Conservation (phyloP, 2,888 invertebrate genomes). For the Trichogramma dendrolimi region DNA sequence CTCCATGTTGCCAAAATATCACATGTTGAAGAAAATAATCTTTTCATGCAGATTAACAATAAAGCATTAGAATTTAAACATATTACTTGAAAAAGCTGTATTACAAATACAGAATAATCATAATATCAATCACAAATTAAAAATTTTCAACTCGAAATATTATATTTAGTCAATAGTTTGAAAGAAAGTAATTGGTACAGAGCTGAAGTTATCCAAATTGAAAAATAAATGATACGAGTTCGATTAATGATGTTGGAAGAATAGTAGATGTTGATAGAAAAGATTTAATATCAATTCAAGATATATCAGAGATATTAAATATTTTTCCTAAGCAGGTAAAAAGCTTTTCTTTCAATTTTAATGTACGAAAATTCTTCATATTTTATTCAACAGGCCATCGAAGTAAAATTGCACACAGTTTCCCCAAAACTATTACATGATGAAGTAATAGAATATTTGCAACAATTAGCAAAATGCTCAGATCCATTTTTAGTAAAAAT, state of each 20-base stretch:
- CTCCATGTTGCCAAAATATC: background rate
- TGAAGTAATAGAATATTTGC: conserved; percentile 24
- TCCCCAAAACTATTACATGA: conserved; percentile 53
- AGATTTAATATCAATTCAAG: conserved; percentile 52
- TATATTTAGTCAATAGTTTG: conserved; percentile 9
- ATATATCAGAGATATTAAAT: conserved; percentile 44
- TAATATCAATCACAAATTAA: background rate
- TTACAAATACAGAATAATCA: conserved; percentile 1
- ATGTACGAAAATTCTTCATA: background rate
- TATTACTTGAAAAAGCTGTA: background rate
- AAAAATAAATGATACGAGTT: background rate
- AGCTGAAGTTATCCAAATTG: conserved; percentile 9
- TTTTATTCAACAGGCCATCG: conserved; percentile 53
- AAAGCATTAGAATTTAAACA: conserved; percentile 8
- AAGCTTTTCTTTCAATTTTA: conserved; percentile 32
- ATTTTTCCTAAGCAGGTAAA: conserved; percentile 54
- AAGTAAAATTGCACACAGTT: conserved; percentile 59
- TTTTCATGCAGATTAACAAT: conserved; percentile 11
- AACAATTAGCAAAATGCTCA: background rate
- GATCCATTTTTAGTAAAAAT: conserved; percentile 40
- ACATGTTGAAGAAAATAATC: background rate
- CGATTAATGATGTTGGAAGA: conserved; percentile 32
- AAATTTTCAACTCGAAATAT: background rate
- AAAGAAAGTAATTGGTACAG: conserved; percentile 9
- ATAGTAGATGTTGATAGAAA: conserved; percentile 45